These are phyloP conservation scores for Poeciliopsis occidentalis DNA, from an alignment of 2,113 vertebrate genomes.

Conservation along the genomic window DNA sequence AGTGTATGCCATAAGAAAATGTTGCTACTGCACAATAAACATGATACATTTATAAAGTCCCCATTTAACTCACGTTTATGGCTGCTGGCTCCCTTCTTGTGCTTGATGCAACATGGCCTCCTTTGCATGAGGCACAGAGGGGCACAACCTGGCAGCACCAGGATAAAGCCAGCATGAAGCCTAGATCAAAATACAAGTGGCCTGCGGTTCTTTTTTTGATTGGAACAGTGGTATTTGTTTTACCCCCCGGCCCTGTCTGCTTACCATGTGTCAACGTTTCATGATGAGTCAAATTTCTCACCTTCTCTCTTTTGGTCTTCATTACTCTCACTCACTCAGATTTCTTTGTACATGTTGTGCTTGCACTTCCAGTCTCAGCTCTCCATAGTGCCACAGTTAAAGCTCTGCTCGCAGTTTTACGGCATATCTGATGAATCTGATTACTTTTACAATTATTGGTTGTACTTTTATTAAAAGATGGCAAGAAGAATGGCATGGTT, in stretches of 20 bases:
- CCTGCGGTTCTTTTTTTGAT: conserved; percentile 63
- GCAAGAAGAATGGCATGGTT: background rate
- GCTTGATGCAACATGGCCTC: conserved; percentile 19
- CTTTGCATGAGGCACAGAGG: conserved; percentile 11
- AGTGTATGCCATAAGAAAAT: background rate
- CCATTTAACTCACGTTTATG: conserved; percentile 23
- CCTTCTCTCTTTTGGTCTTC: conserved; percentile 4
- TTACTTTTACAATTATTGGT: background rate
- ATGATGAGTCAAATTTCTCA: conserved; percentile 53
- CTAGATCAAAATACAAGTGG: conserved; percentile 45
- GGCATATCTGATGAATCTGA: background rate
- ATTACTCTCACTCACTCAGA: conserved; percentile 21
- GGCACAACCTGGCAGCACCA: conserved; percentile 25
- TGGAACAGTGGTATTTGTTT: conserved; percentile 44
- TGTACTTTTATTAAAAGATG: background rate
- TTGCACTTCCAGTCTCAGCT: background rate
- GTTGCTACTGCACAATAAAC: conserved; percentile 13
- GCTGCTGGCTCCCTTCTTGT: background rate
- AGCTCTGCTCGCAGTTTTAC: background rate
- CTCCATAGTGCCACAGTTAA: background rate
- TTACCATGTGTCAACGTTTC: conserved; percentile 42
- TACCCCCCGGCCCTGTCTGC: background rate
- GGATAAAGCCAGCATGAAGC: conserved; percentile 30
- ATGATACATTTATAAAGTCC: conserved; percentile 26
- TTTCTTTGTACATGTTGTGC: background rate